Evolutionary conservation across 2,888 invertebrate genomes (phyloP), one percentile per base, ranked within the genome.

Genomic region (Xanthia togata): DNA sequence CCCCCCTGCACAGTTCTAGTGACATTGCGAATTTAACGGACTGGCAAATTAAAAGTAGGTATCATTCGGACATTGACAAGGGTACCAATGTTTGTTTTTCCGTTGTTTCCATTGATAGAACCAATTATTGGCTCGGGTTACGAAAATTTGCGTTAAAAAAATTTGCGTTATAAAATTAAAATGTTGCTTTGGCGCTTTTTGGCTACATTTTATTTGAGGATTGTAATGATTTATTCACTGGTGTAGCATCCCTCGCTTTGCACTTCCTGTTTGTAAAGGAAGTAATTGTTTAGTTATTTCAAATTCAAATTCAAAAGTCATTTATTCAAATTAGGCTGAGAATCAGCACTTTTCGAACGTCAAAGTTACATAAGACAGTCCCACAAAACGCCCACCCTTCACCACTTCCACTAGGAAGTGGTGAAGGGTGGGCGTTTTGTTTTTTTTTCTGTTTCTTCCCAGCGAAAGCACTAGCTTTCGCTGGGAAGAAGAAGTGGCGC

Each of bases 31-130:
- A 88, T 91, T 92, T 90, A 93, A 91, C 91, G 91, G 90, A 91
- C 87, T 92, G 91, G 90, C 91, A 92, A 93, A 93, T 94, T 93
- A 93, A 93, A 93, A 92, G 92, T 89, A 90, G 89, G 87, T 89
- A 92, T 91, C 90, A 89, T 83, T 85, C 78, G 85, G 93, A 93
- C 94, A 91, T 90, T 93, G 94, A 94, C 90, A 88, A 93, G 92
- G 94, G 93, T 93, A 85, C 75, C 73, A 68, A 82, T 80, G 78
- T 88, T 88, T 84, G 81, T 84, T 83, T 83, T 83, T 84, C n/a
- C 72, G 75, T 83, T 82, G 81, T 87, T 86, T 78, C 64, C 68
- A 74, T 84, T 84, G 88, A 86, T 82, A 76, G 82, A 79, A 84
- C 76, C 79, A 86, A 88, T 88, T 88, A 83, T 85, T 79, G 82